Evolutionary conservation across 2,888 invertebrate genomes (phyloP), one percentile per base, ranked within the genome.

Genomic region (Polia nebulosa): DNA sequence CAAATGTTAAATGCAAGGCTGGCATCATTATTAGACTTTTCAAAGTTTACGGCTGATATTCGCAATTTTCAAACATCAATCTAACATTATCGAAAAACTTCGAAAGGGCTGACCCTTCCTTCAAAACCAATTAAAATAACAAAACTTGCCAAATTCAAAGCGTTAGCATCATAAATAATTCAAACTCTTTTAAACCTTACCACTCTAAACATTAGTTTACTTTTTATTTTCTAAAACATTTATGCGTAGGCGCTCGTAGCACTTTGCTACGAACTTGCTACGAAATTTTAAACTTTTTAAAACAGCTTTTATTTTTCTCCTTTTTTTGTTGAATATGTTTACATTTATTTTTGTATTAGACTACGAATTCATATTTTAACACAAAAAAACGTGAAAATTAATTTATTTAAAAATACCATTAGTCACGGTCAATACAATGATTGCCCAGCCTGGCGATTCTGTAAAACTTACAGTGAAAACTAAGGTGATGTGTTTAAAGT

Each of bases 181-280:
- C 44, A 72, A 9, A 27, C 15, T 25, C 32, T 57, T 45, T 34
- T 2, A 36, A 45, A 52, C 27, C 11, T 53, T 32, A 22, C 11
- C 25, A 49, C 45, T 61, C 20, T 29, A 55, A 44, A 22, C 17
- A 36, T 45, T n/a, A 25, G 7, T 53, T 56, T 11, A 49, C 11
- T 45, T 61, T 39, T 51, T 47, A 49, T 59, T 67, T 47, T 52
- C 9, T 44, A 5, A 45, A 52, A 63, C 27, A 63, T 66, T 62
- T 41, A 59, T 57, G 32, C 36, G 34, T 55, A 34, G 32, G 39
- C 51, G 5, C 39, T 71, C 65, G 79, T 81, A 79, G 68, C 72
- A 70, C 55, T 44, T 49, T 56, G 71, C 80, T 76, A 82, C 76
- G 69, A 65, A 67, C 17, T 59, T 78, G 75, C 68, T 80, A 80